Evolutionary conservation across 2,888 invertebrate species (phyloP), one percentile per base, ranked within the genome.

Genomic region (Hemistola chrysoprasaria): DNA sequence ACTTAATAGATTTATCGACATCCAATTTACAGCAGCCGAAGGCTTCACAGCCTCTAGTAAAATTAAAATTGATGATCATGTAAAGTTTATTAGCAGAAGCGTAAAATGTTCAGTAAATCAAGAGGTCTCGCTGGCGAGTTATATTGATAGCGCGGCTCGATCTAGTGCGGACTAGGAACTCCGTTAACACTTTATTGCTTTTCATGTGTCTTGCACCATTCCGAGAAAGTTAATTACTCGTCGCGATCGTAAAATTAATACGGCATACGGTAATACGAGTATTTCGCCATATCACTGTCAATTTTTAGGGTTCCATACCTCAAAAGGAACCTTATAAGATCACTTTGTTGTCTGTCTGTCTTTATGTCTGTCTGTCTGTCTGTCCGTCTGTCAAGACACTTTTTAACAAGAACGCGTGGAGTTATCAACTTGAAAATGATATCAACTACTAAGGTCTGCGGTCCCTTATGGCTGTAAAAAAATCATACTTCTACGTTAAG

Each of bases 61-160:
- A 86, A 81, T 77, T 78, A 71, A 80, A 84, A 86, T 84, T 85
- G 77, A 85, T 79, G 81, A 74, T 77, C 77, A 72, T 78, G 81
- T 83, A 78, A 78, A 81, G 68, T 80, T 87, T 85, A 84, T 81
- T 80, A 80, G 78, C 62, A 47, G 71, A 62, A 58, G 62, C 71
- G 77, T 81, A 80, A 85, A 81, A 82, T 69, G 69, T 68, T 56
- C 51, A 71, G 72, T 84, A 83, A 82, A 82, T 80, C 76, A 78
- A 74, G 59, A 68, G 51, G 58, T 56, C 57, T 61, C 64, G 59
- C 3, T 16, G 16, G 16, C 57, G 65, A 57, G 26, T 38, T 39
- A 57, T 59, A 61, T 57, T 57, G 58, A 56, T 56, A 59, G 59
- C 53, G 47, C 52, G 51, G 39, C 53, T 52, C 69, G 66, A 72